Conservation (phyloP, 2,797 vertebrate species). For the Cyclura pinguis region DNA sequence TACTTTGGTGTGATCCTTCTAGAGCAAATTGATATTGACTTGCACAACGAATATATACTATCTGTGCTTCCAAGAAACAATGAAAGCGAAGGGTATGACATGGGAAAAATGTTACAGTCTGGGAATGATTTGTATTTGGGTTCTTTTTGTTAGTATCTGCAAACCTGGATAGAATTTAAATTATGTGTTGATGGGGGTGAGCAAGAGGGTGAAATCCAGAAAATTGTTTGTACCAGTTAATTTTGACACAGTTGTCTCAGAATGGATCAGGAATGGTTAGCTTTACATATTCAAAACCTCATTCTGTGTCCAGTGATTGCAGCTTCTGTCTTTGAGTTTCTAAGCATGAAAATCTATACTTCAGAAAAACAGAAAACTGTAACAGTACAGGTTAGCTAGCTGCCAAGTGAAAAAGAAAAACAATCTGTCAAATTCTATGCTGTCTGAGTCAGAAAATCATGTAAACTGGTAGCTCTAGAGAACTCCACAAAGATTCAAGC, state of each 20-base stretch:
- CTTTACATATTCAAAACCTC: neutral
- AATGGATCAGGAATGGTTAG: neutral
- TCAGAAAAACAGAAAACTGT: slow-evolving; percentile 3
- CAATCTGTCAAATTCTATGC: neutral
- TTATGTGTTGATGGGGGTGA: neutral
- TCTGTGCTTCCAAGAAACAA: neutral
- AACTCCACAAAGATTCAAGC: neutral
- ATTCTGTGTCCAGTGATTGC: neutral
- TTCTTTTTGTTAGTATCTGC: neutral
- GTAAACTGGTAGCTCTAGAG: slow-evolving; percentile 10
- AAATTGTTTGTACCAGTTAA: neutral
- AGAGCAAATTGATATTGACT: neutral
- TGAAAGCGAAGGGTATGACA: neutral
- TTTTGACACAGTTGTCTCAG: neutral
- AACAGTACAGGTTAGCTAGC: neutral
- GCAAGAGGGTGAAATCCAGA: neutral
- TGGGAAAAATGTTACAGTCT: neutral
- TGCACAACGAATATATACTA: neutral
- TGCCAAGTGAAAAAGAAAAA: slow-evolving; percentile 7
- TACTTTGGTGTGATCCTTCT: neutral
- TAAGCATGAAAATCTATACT: neutral
- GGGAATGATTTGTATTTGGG: neutral
- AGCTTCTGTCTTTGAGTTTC: neutral
- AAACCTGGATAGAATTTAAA: slow-evolving; percentile 1
- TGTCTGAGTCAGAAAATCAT: slow-evolving; percentile 20